Conservation (phyloP, 1,140 invertebrate species). For the Drosophila orosa region DNA sequence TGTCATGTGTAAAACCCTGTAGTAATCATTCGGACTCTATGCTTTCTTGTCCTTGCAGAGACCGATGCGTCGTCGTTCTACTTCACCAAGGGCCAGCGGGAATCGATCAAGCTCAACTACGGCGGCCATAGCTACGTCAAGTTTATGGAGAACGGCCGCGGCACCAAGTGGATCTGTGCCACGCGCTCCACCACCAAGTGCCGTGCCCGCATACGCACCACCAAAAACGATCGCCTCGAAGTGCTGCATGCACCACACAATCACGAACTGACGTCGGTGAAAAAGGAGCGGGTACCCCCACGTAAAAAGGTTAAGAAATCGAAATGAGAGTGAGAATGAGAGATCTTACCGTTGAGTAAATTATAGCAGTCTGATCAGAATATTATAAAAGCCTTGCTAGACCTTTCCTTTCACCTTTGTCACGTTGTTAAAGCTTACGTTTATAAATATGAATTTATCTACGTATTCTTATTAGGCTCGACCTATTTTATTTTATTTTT, state of each 20-base stretch:
- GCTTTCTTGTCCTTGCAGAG: slow-evolving; percentile 46
- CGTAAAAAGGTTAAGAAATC: slow-evolving; percentile 5
- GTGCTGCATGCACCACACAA: slow-evolving; percentile 68
- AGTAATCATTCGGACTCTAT: slow-evolving; percentile 33
- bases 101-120: slow-evolving; percentile 76
- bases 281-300: slow-evolving; percentile 5
- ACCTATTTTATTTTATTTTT: background rate
- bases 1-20: background rate
- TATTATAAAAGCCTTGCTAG: background rate
- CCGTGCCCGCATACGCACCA: slow-evolving; percentile 70
- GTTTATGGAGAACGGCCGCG: slow-evolving; percentile 76
- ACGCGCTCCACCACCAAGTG: slow-evolving; percentile 80
- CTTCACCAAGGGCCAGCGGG: slow-evolving; percentile 74
- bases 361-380: background rate
- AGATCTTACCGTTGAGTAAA: background rate
- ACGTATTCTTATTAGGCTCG: background rate
- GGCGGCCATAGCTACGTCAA: slow-evolving; percentile 72
- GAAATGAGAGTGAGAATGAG: background rate
- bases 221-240: slow-evolving; percentile 58
- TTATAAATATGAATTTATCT: background rate
- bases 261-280: slow-evolving; percentile 31
- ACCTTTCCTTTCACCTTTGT: too few species aligned
- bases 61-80: slow-evolving; percentile 27
- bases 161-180: slow-evolving; percentile 80
- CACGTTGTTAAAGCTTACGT: too few species aligned